Conservation (phyloP, 1,140 invertebrate genomes). For the Hylaeus anthracinus region DNA sequence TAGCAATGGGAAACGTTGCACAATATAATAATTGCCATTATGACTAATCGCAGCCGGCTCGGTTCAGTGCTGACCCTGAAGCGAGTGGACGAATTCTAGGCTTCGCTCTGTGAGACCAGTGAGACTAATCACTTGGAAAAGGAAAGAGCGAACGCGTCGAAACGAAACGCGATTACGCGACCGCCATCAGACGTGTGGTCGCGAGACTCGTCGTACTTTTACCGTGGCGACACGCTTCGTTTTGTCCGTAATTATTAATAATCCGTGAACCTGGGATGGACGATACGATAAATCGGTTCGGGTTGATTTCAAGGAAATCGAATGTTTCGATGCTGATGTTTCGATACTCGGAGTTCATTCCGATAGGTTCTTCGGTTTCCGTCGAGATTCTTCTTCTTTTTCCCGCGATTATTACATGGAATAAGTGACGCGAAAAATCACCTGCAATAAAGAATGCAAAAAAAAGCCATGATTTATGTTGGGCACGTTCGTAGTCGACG, state of each 20-base stretch:
- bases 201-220: too few relatives aligned
- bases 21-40: constrained; percentile 21
- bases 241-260: not conserved
- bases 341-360: too few relatives aligned
- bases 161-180: too few relatives aligned
- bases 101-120: not conserved
- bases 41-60: constrained; percentile 15
- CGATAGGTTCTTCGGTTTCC: too few relatives aligned
- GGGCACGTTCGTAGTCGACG: not conserved
- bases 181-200: too few relatives aligned
- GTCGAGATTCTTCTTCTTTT: not conserved
- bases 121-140: not conserved
- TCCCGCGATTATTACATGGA: not conserved
- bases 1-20: constrained; percentile 1
- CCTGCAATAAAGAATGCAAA: not conserved
- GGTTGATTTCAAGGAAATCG: too few relatives aligned
- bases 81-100: constrained; percentile 12
- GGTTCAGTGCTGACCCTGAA: not conserved
- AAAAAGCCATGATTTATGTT: not conserved
- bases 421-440: not conserved
- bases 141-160: not conserved
- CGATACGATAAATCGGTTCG: too few relatives aligned
- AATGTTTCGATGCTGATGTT: too few relatives aligned
- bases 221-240: too few relatives aligned
- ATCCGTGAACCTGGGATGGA: not conserved